Percentiles rank a stretch among this genome's conserved stretches.
Evolutionary conservation across 2,888 invertebrate species (phyloP).

Genomic region (Ophion obscuratus): DNA sequence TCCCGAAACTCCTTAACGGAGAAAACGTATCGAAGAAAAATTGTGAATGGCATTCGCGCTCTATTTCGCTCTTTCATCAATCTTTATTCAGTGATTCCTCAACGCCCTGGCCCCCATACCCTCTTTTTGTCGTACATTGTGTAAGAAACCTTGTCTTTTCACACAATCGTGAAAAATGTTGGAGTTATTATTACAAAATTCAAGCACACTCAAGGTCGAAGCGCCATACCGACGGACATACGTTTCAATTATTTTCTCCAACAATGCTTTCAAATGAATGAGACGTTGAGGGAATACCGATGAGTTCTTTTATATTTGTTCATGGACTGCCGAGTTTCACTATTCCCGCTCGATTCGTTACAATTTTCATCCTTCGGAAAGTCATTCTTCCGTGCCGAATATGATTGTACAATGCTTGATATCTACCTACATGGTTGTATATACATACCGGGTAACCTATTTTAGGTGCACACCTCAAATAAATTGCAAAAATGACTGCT

Average conservation of each 20-base stretch:
- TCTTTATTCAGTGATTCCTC: slow-evolving; percentile 20
- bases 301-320: slow-evolving; percentile 35
- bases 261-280: slow-evolving; percentile 49
- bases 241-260: slow-evolving; percentile 61
- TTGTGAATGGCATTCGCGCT: slow-evolving; percentile 45
- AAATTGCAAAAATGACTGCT: not conserved
- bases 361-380: slow-evolving; percentile 61
- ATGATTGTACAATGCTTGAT: slow-evolving; percentile 49
- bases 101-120: not conserved
- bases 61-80: slow-evolving; percentile 41
- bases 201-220: slow-evolving; percentile 1
- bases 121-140: not conserved
- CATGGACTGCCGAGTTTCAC: slow-evolving; percentile 36
- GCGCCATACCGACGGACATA: slow-evolving; percentile 15
- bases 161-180: slow-evolving; percentile 22
- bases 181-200: slow-evolving; percentile 41
- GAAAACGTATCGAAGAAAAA: not conserved
- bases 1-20: not conserved
- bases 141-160: slow-evolving; percentile 6
- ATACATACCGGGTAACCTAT: not conserved
- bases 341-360: slow-evolving; percentile 42
- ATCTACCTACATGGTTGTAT: not conserved
- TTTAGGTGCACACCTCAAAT: not conserved
- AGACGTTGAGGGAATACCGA: not conserved
- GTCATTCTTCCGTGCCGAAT: slow-evolving; percentile 61